phyloP scores from a whole-genome alignment of 2,113 vertebrate genomes.

The Lasiurus borealis region DNA sequence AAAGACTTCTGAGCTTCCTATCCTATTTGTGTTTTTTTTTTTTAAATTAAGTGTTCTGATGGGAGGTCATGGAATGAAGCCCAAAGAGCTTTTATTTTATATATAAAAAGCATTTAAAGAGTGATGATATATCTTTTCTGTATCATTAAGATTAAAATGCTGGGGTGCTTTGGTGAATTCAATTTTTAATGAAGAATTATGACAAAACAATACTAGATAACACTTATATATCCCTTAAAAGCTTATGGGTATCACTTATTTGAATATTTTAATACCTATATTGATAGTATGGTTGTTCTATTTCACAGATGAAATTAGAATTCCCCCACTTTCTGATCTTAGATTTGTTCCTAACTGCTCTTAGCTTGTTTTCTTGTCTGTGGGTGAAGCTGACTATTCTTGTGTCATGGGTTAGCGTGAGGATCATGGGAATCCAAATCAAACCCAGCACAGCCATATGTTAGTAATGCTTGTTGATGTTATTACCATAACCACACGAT shows the following conservation, averaged over 20 bases:
- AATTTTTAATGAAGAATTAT: not conserved
- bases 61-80: not conserved
- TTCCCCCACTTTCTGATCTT: not conserved
- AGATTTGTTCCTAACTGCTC: not conserved
- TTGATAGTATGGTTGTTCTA: not conserved
- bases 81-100: constrained; percentile 3
- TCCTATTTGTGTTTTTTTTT: not conserved
- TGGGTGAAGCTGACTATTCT: not conserved
- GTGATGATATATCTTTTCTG: not conserved
- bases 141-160: not conserved
- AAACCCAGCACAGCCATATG: not conserved
- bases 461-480: not conserved
- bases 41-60: constrained; percentile 51
- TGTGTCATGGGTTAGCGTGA: not conserved
- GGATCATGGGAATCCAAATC: not conserved
- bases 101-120: not conserved
- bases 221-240: not conserved
- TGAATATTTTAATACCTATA: not conserved
- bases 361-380: not conserved
- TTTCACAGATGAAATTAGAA: not conserved
- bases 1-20: constrained; percentile 50
- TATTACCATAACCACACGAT: not conserved
- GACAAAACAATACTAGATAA: not conserved
- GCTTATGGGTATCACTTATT: not conserved
- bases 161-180: not conserved